Base-by-base conservation (phyloP, 1,140 invertebrate genomes). In the Cydia pomonella region DNA sequence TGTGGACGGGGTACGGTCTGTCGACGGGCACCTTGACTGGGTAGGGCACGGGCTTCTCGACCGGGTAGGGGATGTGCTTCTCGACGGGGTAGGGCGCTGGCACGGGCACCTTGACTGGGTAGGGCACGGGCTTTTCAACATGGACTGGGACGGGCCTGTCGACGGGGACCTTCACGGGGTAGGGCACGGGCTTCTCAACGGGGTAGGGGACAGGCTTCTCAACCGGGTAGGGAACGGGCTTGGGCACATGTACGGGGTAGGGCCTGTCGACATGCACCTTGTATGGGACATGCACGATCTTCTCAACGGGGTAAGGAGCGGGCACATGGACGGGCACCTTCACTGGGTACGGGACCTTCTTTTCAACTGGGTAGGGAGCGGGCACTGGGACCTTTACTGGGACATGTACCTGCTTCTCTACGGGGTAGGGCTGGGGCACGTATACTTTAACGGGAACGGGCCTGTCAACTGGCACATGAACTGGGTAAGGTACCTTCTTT, bases 201-300 rank as follows among this genome's bases (percentile, higher is more conserved):
- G 95, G 95, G 87, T 95, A 95, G 50, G 95, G 95, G 21, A 96
- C 94, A 72, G 95, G 95, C 75, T 96, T 95, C 82, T 95, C 94
- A 4, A 96, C 95, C 50, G 94, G 94, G 76, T 94, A 93, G 63
- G 94, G 95, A 47, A 94, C 91, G 33, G 93, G 94, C 77, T 95
- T 96, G 82, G 95, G 95, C 27, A 96, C 94, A 23, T 96, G 95
- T 77, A 96, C 96, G 47, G 95, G 95, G 89, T 96, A 96, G 3
- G 96, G 96, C 80, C 95, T 95, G 79, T 96, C 96, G 74, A 96
- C 95, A 79, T 93, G 94, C 47, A 97, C 95, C 91, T 95, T 95
- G 9, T 96, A 94, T 7, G 96, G 95, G 77, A 93, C 93, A 53
- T 91, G 95, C 16, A 96, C 91, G 85, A 94, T 94, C 80, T 95